phyloP scores from a whole-genome alignment of 1,140 invertebrate species.

The Archivesica marissinica region DNA sequence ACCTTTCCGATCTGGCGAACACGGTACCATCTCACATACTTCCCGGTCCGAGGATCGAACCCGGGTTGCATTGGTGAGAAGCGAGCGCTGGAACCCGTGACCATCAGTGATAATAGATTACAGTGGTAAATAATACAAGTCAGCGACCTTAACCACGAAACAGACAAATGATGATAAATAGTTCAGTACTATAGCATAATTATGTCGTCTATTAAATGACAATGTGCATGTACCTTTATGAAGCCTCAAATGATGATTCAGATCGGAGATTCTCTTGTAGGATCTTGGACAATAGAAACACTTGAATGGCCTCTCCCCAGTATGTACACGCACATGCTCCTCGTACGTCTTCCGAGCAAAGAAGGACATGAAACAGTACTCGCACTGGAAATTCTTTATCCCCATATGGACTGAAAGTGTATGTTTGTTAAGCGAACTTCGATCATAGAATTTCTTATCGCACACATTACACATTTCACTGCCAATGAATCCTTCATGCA shows the following conservation, averaged over 20 bases:
- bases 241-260: slow-evolving; percentile 54
- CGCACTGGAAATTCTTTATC: slow-evolving; percentile 51
- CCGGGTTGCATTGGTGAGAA: no score
- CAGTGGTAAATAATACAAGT: no score
- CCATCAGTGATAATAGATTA: no score
- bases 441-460: slow-evolving; percentile 53
- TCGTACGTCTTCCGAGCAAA: slow-evolving; percentile 51
- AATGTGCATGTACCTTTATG: slow-evolving; percentile 60
- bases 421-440: slow-evolving; percentile 55
- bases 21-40: no score
- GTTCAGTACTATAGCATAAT: no score
- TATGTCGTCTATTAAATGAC: neutral
- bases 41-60: no score
- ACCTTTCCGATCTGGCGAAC: no score
- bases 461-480: slow-evolving; percentile 47
- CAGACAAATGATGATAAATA: no score
- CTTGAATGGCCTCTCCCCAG: slow-evolving; percentile 85
- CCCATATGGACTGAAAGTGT: slow-evolving; percentile 58
- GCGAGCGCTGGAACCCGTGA: no score
- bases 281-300: slow-evolving; percentile 95
- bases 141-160: no score
- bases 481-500: slow-evolving; percentile 42
- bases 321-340: slow-evolving; percentile 90
- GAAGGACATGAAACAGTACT: slow-evolving; percentile 36
- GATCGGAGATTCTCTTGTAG: slow-evolving; percentile 86